Evolutionary conservation across 23 tunicate genomes (phyloP), one percentile per base, ranked within the genome.

Genomic region (Ciona savignyi): DNA sequence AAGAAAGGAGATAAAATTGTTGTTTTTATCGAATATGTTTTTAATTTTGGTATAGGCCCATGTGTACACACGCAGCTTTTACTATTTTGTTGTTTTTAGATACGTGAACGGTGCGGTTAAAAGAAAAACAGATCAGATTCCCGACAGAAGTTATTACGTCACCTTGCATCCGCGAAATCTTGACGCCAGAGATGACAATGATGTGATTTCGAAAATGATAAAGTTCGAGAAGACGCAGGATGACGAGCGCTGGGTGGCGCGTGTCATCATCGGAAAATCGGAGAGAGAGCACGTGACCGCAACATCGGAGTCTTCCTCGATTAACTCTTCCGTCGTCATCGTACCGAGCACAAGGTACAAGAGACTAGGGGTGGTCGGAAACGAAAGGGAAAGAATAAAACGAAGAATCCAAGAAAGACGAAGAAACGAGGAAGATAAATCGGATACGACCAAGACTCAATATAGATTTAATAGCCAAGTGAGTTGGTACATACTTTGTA

Each of bases 241-340:
- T 0, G 75, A 66, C 27, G 87, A 88, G 74, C 96, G 84, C 66
- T 88, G 96, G 96, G 96, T 88, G 51, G 96, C 96, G 67, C 82
- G 96, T 30, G 96, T 88, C 25, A 85, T 88, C 21, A 82, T 88
- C 60, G 65, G 74, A 25, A 77, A 70, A 21, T 33, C 75, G 27
- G n/a, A 67, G 30, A 68, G 69, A 9, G 87, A 75, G 23, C 28
- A 73, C 24, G 70, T 72, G 25, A 74, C 74, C 68, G 74, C 87
- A 29, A 6, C 56, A 42, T 9, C 9, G 9, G 15, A 9, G 9
- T 6, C 56, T 9, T 42, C 56, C 9, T 42, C 56, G 15, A 42
- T 42, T 42, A 15, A 15, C 9, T 42, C 56, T 6, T 82, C 87
- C 33, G 87, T 82, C 4, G 77, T 82, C 26, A 82, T 82, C 62